Evolutionary conservation across 2,888 invertebrate genomes (phyloP), one percentile per base, ranked within the genome.

Genomic region (Hirtodrosophila alboralis): DNA sequence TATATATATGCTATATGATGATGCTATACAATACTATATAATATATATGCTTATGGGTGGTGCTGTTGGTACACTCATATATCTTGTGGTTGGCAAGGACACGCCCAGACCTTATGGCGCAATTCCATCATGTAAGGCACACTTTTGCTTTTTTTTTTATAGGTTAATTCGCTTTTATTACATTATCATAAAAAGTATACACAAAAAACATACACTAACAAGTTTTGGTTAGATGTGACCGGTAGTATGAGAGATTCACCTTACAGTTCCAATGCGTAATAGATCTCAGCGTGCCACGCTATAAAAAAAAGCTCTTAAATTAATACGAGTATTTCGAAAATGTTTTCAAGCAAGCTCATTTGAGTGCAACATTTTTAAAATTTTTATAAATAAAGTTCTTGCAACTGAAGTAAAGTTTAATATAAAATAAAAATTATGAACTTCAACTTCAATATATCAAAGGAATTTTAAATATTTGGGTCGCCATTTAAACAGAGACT

Each of bases 151-250:
- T 73, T 61, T 60, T 84, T 87, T 23, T 88, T 88, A 89, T 88
- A 86, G 89, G 88, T 87, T 87, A 89, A 88, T 88, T 87, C 79
- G 79, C 80, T 88, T 88, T 88, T 89, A 87, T 89, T 85, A 89
- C 85, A 81, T 75, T 79, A 81, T 84, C 86, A 85, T 88, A 88
- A 88, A 87, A 84, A 84, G 80, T 41, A 49, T 61, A 61, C 52
- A 51, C 40, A 44, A 52, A 27, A 36, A 37, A 44, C 40, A 38
- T 9, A 28, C 47, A 58, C 56, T 57, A 76, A 75, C 58, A 59
- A 69, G 65, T 59, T 58, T 74, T n/a, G n/a, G n/a, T n/a, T n/a
- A n/a, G n/a, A n/a, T n/a, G n/a, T n/a, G 60, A 33, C 54, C 5
- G 23, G 3, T 18, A 71, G 60, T 61, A 61, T 38, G 38, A 36